Conservation (phyloP, 2,797 vertebrate genomes). For the Fringilla coelebs region DNA sequence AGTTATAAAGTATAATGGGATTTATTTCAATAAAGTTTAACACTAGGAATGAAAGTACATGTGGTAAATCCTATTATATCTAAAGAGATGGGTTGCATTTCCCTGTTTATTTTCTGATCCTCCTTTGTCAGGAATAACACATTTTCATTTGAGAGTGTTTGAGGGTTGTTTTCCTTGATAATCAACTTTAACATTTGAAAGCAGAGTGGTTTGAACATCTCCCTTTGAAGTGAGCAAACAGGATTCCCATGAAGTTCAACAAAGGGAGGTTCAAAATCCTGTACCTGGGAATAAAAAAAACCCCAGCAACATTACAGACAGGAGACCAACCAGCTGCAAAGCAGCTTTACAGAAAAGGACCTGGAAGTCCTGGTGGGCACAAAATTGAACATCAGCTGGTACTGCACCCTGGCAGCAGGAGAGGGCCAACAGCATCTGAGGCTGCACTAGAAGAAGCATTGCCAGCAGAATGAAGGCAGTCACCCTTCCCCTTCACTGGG, state of each 20-base stretch:
- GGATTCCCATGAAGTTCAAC: neutral
- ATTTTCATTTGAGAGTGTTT: neutral
- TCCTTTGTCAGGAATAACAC: neutral
- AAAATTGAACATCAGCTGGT: neutral
- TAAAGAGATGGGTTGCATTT: neutral
- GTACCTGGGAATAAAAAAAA: neutral
- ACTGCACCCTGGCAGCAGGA: neutral
- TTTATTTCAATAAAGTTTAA: conserved; percentile 44
- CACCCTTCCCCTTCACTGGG: neutral
- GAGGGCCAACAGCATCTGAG: neutral
- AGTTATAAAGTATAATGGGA: conserved; percentile 50
- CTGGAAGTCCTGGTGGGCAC: neutral
- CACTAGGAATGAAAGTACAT: neutral
- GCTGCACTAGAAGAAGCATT: neutral
- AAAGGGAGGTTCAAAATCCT: neutral
- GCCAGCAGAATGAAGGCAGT: neutral
- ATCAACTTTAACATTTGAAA: neutral
- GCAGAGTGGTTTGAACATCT: neutral
- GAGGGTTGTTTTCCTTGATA: neutral
- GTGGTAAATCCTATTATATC: conserved; percentile 10
- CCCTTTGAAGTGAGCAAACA: neutral
- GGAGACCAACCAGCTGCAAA: neutral
- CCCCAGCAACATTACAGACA: neutral
- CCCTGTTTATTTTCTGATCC: conserved; percentile 16
- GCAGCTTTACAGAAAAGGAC: neutral